A percentile compares a stretch with the other conserved stretches of the same genome.
Evolutionary conservation across 2,797 vertebrate species (phyloP).

Genomic region (Dendrocincla fuliginosa): DNA sequence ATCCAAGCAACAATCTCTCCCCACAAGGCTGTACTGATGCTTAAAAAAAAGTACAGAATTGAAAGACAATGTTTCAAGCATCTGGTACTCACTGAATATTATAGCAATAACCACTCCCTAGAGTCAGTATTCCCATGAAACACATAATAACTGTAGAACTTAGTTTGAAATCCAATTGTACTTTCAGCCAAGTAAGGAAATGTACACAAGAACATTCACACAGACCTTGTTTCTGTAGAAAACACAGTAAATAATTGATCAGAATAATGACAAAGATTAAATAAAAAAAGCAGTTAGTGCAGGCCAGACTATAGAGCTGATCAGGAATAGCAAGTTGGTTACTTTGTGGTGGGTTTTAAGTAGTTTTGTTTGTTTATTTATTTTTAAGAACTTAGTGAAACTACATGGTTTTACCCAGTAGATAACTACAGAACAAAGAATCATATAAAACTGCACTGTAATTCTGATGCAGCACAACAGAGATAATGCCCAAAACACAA

Average conservation of each 20-base stretch:
- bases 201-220: neutral
- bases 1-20: neutral
- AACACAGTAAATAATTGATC: neutral
- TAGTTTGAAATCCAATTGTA: neutral
- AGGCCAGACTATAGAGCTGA: neutral
- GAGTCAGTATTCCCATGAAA: neutral
- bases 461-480: neutral
- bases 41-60: neutral
- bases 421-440: neutral
- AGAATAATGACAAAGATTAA: neutral
- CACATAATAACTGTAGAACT: neutral
- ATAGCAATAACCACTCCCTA: neutral
- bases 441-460: neutral
- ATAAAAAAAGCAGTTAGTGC: neutral
- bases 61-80: neutral
- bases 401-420: neutral
- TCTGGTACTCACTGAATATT: neutral
- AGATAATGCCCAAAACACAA: neutral
- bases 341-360: neutral
- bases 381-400: neutral
- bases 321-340: neutral
- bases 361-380: neutral
- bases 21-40: neutral
- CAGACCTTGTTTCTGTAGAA: neutral
- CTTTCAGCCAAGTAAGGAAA: neutral